phyloP scores from a whole-genome alignment of 2,797 vertebrate genomes.

The Hyperoplus lanceolatus region DNA sequence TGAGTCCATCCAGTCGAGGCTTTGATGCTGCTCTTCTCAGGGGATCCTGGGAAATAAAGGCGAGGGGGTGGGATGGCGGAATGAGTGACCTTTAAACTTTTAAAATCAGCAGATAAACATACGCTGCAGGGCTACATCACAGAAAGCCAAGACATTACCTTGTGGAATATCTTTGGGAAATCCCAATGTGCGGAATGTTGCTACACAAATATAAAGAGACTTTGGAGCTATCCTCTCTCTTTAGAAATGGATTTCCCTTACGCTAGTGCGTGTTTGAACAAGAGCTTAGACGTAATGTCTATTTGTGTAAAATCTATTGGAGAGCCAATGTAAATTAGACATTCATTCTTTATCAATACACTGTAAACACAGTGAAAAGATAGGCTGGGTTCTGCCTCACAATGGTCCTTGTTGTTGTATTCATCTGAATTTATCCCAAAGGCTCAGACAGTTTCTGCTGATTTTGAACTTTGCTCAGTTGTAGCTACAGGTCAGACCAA shows the following conservation, averaged over 20 bases:
- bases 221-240: background rate
- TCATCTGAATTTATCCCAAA: slow-evolving; percentile 16
- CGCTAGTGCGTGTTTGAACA: background rate
- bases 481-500: slow-evolving; percentile 10
- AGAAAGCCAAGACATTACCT: background rate
- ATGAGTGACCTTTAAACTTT: slow-evolving; percentile 53
- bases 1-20: slow-evolving; percentile 55
- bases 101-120: slow-evolving; percentile 18
- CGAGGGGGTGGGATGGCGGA: slow-evolving; percentile 3
- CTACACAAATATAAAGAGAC: background rate
- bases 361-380: background rate
- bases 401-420: background rate
- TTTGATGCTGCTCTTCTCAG: slow-evolving; percentile 60
- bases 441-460: slow-evolving; percentile 1
- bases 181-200: background rate
- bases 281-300: background rate
- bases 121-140: background rate
- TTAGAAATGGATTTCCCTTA: background rate
- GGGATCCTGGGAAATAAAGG: slow-evolving; percentile 46
- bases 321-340: background rate
- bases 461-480: slow-evolving; percentile 1
- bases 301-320: too few species aligned
- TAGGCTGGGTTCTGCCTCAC: background rate
- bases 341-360: background rate
- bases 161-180: background rate